These are phyloP conservation scores for Perccottus glenii DNA, from an alignment of 2,113 vertebrate genomes.

Conservation along the genomic window DNA sequence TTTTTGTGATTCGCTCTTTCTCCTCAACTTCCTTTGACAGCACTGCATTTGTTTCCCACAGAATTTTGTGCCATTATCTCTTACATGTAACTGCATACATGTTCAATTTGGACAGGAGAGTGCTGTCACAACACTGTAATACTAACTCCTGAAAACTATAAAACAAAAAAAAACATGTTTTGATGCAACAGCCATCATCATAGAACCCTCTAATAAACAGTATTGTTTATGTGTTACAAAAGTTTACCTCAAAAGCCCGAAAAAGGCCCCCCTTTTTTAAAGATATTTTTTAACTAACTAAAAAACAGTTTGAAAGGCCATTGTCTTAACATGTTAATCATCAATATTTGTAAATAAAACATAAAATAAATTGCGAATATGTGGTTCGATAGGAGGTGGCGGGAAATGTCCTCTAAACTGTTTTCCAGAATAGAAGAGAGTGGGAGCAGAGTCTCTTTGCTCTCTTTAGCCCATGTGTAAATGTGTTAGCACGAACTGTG, in stretches of 20 bases:
- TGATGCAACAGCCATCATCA: too few species aligned
- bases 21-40: slow-evolving; percentile 31
- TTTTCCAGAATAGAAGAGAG: slow-evolving; percentile 1
- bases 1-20: slow-evolving; percentile 23
- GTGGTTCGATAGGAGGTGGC: not conserved
- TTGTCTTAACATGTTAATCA: too few species aligned
- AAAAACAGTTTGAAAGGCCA: too few species aligned
- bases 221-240: too few species aligned
- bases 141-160: too few species aligned
- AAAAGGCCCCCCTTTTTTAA: too few species aligned
- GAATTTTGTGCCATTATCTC: slow-evolving; percentile 30
- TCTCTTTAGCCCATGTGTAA: slow-evolving; percentile 39
- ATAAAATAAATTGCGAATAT: too few species aligned
- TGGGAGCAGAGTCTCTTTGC: slow-evolving; percentile 10
- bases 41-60: not conserved
- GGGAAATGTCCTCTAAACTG: not conserved
- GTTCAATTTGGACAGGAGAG: slow-evolving; percentile 29
- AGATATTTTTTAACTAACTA: too few species aligned
- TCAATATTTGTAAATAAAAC: too few species aligned
- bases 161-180: too few species aligned
- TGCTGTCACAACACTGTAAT: slow-evolving; percentile 38
- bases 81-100: slow-evolving; percentile 16
- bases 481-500: slow-evolving; percentile 40
- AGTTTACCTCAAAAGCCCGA: too few species aligned
- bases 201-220: too few species aligned